Conservation (phyloP, 1,140 invertebrate species). For the Pseudomyrmex gracilis region DNA sequence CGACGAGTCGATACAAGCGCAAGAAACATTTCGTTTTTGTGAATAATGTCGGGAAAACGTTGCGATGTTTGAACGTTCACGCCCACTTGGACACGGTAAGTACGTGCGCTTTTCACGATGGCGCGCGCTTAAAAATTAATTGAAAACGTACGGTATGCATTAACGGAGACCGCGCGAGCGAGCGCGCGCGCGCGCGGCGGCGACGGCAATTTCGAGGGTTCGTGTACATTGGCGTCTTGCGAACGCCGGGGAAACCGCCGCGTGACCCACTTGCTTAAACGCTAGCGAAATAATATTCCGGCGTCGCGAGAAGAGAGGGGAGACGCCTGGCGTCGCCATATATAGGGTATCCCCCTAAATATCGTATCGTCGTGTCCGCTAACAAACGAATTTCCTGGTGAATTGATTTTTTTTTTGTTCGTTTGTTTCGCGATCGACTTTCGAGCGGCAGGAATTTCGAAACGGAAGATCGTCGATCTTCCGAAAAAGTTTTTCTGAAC, state of each 20-base stretch:
- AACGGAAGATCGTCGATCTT: neutral
- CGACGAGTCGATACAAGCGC: neutral
- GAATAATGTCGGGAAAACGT: neutral
- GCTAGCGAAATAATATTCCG: conserved; percentile 73
- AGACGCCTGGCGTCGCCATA: conserved; percentile 64
- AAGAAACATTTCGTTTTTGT: neutral
- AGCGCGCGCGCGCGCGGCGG: conserved; percentile 12
- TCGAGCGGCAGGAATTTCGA: neutral
- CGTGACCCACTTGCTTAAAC: conserved; percentile 74
- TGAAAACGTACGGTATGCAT: conserved; percentile 15
- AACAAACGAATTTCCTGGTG: conserved; percentile 30
- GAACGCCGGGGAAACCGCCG: conserved; percentile 52
- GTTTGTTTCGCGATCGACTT: neutral
- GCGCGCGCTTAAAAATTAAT: conserved; percentile 57
- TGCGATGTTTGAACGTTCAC: neutral
- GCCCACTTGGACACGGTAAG: neutral
- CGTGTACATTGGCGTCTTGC: conserved; percentile 54
- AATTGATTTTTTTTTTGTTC: conserved; percentile 23
- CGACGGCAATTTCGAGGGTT: conserved; percentile 59
- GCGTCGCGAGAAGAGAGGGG: conserved; percentile 53
- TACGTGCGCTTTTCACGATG: neutral
- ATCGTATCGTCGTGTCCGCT: neutral
- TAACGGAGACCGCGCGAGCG: neutral
- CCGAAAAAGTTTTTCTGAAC: neutral
- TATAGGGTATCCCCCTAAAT: conserved; percentile 48